Evolutionary conservation across 2,113 vertebrate genomes (phyloP), one percentile per base, ranked within the genome.

Genomic region (Columbina picui): DNA sequence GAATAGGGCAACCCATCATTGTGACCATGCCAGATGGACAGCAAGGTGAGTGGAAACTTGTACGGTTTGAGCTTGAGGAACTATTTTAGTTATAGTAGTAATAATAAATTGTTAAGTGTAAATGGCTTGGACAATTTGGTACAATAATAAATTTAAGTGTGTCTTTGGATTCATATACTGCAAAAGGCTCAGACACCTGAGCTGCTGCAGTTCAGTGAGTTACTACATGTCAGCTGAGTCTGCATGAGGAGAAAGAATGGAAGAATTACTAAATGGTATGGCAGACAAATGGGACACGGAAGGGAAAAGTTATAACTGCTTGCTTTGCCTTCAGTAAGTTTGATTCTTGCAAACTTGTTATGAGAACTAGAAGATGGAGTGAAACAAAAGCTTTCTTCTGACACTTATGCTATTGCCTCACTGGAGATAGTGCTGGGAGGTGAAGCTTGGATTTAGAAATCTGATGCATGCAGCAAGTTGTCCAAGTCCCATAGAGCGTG

Each of bases 1-100:
- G 98, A 7, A 98, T 99, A 90, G 98, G 98, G 43, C 99, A 99
- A 11, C 99, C 98, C 43, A 99, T 99, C 97, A 99, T 99, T 93
- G 98, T 99, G 81, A 99, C 99, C 73, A 99, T 99, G 99, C 98
- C 98, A 71, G 98, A 99, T 94, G 99, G 99, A 64, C 99, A 99
- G 75, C 99, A 99, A 98, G 98, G 98, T 99, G 84, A 95, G 98
- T 96, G 67, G 77, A 82, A 77, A 63, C 64, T 17, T 49, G 15
- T 6, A 9, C 3, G 9, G 18, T 27, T 91, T 4, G 13, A 85
- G 32, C 32, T 41, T 57, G 30, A 74, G 55, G 30, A 81, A 7
- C 60, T 78, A 7, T 38, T 91, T 27, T 47, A 75, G n/a, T 50
- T 68, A 14, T 1, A 55, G 14, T 25, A 67, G 9, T 34, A 36